Conservation (phyloP, 2,888 invertebrate species). For the Seira sanloemensis region DNA sequence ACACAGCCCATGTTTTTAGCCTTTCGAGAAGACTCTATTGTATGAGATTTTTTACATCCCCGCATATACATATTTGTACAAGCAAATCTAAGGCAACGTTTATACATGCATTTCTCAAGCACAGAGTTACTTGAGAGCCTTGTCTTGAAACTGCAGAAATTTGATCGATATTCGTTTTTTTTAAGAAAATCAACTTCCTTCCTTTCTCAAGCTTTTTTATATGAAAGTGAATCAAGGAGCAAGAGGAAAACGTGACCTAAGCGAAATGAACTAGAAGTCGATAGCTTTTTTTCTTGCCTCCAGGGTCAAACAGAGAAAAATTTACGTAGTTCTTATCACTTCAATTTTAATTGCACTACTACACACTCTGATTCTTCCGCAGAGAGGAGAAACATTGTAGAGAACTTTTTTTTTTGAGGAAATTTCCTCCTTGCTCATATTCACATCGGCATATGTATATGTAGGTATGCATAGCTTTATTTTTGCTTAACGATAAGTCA, state of each 20-base stretch:
- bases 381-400: neutral
- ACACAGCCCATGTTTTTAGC: too few relatives aligned
- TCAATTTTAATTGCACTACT: neutral
- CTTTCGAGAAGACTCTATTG: too few relatives aligned
- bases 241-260: neutral
- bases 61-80: neutral
- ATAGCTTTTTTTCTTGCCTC: too few relatives aligned
- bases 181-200: neutral
- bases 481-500: too few relatives aligned
- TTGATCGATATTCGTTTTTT: neutral
- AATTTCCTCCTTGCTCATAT: too few relatives aligned
- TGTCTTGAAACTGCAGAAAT: neutral
- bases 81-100: too few relatives aligned
- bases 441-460: too few relatives aligned
- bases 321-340: neutral
- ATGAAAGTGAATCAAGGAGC: neutral
- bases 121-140: too few relatives aligned
- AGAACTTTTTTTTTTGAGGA: neutral
- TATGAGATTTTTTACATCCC: too few relatives aligned
- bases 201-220: neutral
- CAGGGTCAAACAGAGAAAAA: neutral
- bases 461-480: too few relatives aligned
- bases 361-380: neutral
- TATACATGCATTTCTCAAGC: too few relatives aligned
- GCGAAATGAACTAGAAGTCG: too few relatives aligned